These are phyloP conservation scores for Hippopotamyrus pictus DNA, from an alignment of 2,797 vertebrate genomes.

Conservation along the genomic window DNA sequence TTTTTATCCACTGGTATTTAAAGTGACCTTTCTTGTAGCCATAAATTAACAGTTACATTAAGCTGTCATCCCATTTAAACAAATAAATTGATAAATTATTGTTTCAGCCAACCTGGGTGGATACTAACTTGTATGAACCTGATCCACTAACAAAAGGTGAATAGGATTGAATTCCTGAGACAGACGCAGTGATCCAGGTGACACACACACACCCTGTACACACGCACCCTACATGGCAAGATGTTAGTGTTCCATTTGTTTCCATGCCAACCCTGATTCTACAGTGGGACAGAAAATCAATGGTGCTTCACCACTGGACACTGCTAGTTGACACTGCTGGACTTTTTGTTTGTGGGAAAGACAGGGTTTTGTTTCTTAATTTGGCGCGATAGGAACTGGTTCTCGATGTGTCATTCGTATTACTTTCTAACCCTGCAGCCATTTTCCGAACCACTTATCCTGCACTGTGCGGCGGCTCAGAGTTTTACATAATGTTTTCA, in stretches of 20 bases:
- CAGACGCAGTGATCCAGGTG: background rate
- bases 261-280: conserved; percentile 6
- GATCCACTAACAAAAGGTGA: conserved; percentile 9
- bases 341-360: background rate
- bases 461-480: background rate
- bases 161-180: conserved; percentile 12
- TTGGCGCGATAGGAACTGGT: background rate
- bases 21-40: background rate
- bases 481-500: conserved; percentile 8
- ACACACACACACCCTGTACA: conserved; percentile 1
- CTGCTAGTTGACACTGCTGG: background rate
- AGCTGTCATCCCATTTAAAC: background rate
- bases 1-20: background rate
- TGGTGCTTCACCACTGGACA: background rate
- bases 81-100: conserved; percentile 11
- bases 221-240: background rate
- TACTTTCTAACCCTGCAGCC: background rate
- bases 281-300: conserved; percentile 1
- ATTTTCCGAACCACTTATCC: background rate
- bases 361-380: background rate
- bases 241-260: background rate
- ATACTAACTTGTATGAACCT: conserved; percentile 14
- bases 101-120: background rate
- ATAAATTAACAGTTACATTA: background rate
- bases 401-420: background rate